Conservation (phyloP, 2,797 vertebrate species). For the Cheirogaleus major region DNA sequence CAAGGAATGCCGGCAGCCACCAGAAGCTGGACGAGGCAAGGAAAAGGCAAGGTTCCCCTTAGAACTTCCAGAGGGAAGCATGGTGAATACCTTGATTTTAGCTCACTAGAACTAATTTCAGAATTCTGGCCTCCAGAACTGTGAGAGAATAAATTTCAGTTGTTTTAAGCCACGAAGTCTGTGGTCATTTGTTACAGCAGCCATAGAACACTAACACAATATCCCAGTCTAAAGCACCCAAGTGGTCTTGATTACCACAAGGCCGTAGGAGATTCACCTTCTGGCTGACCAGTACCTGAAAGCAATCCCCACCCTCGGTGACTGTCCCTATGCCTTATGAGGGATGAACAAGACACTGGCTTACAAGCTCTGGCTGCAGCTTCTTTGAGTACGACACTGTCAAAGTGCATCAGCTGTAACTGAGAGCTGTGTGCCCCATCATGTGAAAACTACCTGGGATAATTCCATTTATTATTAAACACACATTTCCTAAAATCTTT, state of each 20-base stretch:
- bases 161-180: background rate
- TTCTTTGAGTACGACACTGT: background rate
- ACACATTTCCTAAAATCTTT: background rate
- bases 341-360: background rate
- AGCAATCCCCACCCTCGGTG: background rate
- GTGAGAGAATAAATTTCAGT: background rate
- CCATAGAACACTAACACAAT: background rate
- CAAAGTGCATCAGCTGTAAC: background rate
- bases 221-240: background rate
- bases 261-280: background rate
- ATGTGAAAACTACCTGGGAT: background rate
- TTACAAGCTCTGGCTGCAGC: background rate
- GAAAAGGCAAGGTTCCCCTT: background rate
- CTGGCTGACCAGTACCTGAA: background rate
- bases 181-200: background rate
- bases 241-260: background rate
- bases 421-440: background rate
- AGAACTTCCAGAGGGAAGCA: background rate
- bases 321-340: background rate
- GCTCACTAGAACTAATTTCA: background rate
- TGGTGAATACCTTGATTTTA: background rate
- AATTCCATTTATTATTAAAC: background rate
- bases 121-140: background rate
- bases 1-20: background rate
- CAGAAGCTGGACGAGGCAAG: background rate